Conservation (phyloP, 2,797 vertebrate species). For the Manis pentadactyla region DNA sequence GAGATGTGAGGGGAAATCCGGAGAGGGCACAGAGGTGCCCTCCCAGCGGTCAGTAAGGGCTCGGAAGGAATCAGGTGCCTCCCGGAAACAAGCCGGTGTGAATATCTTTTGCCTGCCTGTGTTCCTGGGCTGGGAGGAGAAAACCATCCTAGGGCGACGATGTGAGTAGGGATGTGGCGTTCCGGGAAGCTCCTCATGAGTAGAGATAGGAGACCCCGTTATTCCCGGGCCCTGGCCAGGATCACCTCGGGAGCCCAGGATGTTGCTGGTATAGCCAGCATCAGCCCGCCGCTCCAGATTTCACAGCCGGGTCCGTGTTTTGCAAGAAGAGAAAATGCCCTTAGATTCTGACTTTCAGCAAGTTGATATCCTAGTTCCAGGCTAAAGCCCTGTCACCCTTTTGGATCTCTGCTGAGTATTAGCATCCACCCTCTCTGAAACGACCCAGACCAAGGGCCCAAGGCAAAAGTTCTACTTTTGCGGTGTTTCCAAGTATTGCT, state of each 20-base stretch:
- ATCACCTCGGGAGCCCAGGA: neutral
- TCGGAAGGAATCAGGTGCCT: neutral
- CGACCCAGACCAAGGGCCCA: neutral
- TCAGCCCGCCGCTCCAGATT: neutral
- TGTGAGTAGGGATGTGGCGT: neutral
- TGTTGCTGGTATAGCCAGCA: accelerated
- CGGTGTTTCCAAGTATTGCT: neutral
- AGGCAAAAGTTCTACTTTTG: neutral
- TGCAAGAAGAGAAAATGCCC: neutral
- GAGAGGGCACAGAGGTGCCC: neutral
- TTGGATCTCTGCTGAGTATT: neutral
- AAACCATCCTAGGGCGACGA: neutral
- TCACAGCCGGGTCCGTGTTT: neutral
- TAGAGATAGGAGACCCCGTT: neutral
- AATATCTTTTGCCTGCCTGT: neutral
- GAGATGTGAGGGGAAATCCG: neutral
- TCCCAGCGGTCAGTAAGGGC: neutral
- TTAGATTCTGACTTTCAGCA: neutral
- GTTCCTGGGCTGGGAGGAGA: neutral
- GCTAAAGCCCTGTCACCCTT: neutral
- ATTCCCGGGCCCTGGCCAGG: neutral
- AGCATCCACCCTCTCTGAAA: neutral
- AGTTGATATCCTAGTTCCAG: neutral
- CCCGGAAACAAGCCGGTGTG: neutral
- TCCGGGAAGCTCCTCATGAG: neutral